Percentiles rank a stretch among this genome's conserved stretches.
These are phyloP conservation scores for Beris chalybata DNA, from an alignment of 2,888 invertebrate species.

Conservation along the genomic window DNA sequence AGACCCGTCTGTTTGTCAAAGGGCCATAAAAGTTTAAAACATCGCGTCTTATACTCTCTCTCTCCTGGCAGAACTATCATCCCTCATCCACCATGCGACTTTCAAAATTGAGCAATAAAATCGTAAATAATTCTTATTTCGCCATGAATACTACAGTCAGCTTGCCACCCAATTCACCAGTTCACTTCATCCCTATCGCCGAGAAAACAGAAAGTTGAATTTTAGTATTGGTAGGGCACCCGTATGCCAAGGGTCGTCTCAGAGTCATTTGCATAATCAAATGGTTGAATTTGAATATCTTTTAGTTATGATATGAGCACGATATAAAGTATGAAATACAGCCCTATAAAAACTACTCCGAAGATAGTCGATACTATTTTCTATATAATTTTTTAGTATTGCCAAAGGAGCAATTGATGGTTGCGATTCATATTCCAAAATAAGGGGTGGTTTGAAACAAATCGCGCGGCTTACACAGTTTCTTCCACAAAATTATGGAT, in stretches of 20 bases:
- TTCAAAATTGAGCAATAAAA: conserved; percentile 37
- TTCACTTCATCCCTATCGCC: conserved; percentile 18
- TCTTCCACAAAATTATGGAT: conserved; percentile 12
- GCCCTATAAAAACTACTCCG: conserved; percentile 34
- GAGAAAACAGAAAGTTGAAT: conserved; percentile 14
- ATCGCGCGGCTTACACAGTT: conserved; percentile 10
- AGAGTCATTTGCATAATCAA: conserved; percentile 56
- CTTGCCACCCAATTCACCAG: conserved; percentile 10
- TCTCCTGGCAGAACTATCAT: too few relatives aligned
- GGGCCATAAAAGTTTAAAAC: too few relatives aligned
- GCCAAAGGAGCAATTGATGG: background rate
- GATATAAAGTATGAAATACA: conserved; percentile 39
- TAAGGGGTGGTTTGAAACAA: conserved; percentile 14
- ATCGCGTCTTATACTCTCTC: too few relatives aligned
- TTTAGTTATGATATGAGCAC: conserved; percentile 37
- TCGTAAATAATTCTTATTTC: conserved; percentile 39
- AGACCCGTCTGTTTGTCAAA: too few relatives aligned
- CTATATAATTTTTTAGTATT: conserved; percentile 8
- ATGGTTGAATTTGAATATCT: conserved; percentile 55
- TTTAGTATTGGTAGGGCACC: conserved; percentile 40
- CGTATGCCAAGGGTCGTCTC: conserved; percentile 57
- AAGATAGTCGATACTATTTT: conserved; percentile 13
- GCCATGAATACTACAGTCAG: conserved; percentile 29
- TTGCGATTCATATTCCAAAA: conserved; percentile 1
- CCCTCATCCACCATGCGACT: conserved; percentile 19